phyloP scores from a whole-genome alignment of 2,888 invertebrate species.

The Brachyptera putata region DNA sequence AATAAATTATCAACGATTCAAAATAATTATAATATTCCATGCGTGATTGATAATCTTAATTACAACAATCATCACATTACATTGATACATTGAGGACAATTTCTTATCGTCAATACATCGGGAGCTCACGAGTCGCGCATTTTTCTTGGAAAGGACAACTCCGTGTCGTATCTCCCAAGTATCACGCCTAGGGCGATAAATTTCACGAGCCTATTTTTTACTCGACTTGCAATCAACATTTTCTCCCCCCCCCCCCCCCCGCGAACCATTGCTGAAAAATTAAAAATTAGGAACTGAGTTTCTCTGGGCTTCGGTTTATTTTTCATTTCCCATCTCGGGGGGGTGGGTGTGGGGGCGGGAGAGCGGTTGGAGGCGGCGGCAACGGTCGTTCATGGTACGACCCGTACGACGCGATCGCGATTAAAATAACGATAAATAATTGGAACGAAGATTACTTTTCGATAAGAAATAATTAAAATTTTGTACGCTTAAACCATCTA shows the following conservation, averaged over 20 bases:
- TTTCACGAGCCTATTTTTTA: conserved; percentile 47
- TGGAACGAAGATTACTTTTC: conserved; percentile 44
- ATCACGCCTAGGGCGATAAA: conserved; percentile 46
- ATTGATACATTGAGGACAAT: too few relatives aligned
- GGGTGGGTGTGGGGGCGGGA: not conserved
- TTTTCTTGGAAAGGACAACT: not conserved
- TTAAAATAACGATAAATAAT: conserved; percentile 35
- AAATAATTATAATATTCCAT: too few relatives aligned
- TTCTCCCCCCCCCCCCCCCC: conserved; percentile 5
- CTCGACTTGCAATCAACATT: conserved; percentile 27
- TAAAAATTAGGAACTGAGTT: conserved; percentile 27
- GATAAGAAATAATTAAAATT: conserved; percentile 50
- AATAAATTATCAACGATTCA: too few relatives aligned
- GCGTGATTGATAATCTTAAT: too few relatives aligned
- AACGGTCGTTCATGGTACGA: conserved; percentile 9
- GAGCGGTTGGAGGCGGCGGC: not conserved
- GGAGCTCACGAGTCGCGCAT: too few relatives aligned
- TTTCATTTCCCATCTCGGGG: conserved; percentile 23
- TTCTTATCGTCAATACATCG: too few relatives aligned
- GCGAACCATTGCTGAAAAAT: conserved; percentile 22
- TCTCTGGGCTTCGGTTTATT: conserved; percentile 26
- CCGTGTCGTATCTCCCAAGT: not conserved
- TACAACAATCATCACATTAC: too few relatives aligned
- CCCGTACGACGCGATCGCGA: conserved; percentile 21
- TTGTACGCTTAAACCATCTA: conserved; percentile 44